Conservation (phyloP, 2,113 vertebrate species). For the Anolis carolinensis region DNA sequence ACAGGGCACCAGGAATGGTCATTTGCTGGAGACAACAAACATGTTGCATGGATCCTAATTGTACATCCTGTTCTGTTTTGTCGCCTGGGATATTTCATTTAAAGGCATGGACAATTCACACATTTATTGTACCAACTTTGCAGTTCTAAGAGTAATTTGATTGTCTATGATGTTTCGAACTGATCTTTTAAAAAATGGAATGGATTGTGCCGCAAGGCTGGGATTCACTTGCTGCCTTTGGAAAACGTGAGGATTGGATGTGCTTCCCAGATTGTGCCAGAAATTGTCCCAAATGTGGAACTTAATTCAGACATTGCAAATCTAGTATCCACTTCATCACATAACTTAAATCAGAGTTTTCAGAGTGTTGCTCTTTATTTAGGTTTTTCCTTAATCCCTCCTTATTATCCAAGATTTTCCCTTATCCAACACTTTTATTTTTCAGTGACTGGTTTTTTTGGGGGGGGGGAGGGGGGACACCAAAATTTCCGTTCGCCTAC, state of each 20-base stretch:
- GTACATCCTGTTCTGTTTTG: not conserved
- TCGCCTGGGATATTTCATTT: too few species aligned
- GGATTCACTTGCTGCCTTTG: not conserved
- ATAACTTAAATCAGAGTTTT: too few species aligned
- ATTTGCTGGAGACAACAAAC: conserved; percentile 66
- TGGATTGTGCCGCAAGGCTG: not conserved
- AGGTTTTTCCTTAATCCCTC: too few species aligned
- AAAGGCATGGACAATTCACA: not conserved
- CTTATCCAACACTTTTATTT: too few species aligned
- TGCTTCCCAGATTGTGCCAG: not conserved
- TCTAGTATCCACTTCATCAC: too few species aligned
- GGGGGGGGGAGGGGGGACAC: too few species aligned
- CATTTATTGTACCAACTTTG: too few species aligned
- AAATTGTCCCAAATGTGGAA: conserved; percentile 19
- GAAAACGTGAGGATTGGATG: not conserved
- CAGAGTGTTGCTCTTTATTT: too few species aligned
- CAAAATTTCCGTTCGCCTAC: too few species aligned
- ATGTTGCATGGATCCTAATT: conserved; percentile 49
- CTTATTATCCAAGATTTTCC: too few species aligned
- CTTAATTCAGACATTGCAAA: not conserved
- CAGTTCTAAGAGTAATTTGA: not conserved
- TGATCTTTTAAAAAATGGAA: not conserved
- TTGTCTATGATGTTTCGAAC: not conserved
- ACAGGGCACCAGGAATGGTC: conserved; percentile 49
- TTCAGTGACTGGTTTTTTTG: too few species aligned